phyloP scores from a whole-genome alignment of 2,888 invertebrate genomes.

The Lysandra coridon region DNA sequence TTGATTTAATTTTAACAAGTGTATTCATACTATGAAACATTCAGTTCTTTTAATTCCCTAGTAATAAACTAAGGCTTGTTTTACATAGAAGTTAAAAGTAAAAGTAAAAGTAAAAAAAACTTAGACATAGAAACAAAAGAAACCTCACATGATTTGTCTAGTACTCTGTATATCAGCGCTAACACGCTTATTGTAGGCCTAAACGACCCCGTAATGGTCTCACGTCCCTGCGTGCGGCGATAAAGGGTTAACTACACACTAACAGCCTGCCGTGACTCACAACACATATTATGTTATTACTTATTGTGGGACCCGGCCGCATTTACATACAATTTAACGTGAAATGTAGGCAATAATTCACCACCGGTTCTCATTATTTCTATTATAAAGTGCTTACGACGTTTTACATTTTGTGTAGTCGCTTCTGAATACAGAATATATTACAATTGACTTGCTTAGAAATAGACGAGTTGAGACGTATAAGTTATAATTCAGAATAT shows the following conservation, averaged over 20 bases:
- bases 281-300: conserved; percentile 77
- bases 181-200: conserved; percentile 53
- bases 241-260: conserved; percentile 80
- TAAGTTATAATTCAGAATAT: too few relatives aligned
- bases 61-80: too few relatives aligned
- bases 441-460: conserved; percentile 10
- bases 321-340: conserved; percentile 81
- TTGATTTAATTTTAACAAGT: too few relatives aligned
- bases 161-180: conserved; percentile 35
- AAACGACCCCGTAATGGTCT: conserved; percentile 74
- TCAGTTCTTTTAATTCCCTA: too few relatives aligned
- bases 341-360: conserved; percentile 79
- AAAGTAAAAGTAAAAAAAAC: too few relatives aligned
- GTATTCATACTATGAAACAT: too few relatives aligned
- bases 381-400: conserved; percentile 74
- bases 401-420: conserved; percentile 57
- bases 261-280: conserved; percentile 80
- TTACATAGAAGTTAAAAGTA: not conserved
- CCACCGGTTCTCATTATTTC: conserved; percentile 72
- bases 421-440: conserved; percentile 31
- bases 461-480: not conserved
- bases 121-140: not conserved
- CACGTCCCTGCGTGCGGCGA: conserved; percentile 78
- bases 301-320: conserved; percentile 72
- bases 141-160: not conserved